Conservation (phyloP, 2,888 invertebrate genomes). For the Cenopis cana region DNA sequence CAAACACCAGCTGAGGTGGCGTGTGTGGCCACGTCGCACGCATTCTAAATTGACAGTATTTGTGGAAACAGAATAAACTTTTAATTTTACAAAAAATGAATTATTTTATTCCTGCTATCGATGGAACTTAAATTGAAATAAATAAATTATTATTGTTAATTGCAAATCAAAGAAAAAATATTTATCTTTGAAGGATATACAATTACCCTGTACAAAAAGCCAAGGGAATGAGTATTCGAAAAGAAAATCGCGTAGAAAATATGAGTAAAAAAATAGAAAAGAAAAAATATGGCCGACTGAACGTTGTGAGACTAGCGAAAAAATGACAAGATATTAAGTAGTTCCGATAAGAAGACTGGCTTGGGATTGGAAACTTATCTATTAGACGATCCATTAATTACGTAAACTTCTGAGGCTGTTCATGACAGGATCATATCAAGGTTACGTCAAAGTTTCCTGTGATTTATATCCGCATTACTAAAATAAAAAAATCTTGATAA, state of each 20-base stretch:
- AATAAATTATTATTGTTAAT: too few species aligned
- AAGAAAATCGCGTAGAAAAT: background rate
- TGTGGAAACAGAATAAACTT: too few species aligned
- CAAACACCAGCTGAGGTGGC: too few species aligned
- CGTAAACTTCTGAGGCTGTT: conserved; percentile 14
- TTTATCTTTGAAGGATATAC: too few species aligned
- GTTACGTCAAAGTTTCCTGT: conserved; percentile 22
- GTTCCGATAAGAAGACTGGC: background rate
- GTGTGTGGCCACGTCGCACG: too few species aligned
- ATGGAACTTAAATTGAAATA: too few species aligned
- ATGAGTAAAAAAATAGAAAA: background rate
- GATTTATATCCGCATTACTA: conserved; percentile 10
- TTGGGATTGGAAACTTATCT: background rate
- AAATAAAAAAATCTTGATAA: background rate
- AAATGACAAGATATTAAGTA: background rate
- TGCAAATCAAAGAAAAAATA: too few species aligned
- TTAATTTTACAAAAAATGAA: too few species aligned
- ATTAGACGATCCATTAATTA: conserved; percentile 29
- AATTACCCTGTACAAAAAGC: too few species aligned
- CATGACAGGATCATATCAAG: conserved; percentile 19
- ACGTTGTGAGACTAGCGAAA: background rate
- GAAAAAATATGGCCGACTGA: background rate
- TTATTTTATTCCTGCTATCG: too few species aligned
- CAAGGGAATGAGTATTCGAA: background rate
- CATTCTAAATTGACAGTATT: too few species aligned